Base-by-base conservation (phyloP, 2,113 vertebrate species). In the Connochaetes taurinus region DNA sequence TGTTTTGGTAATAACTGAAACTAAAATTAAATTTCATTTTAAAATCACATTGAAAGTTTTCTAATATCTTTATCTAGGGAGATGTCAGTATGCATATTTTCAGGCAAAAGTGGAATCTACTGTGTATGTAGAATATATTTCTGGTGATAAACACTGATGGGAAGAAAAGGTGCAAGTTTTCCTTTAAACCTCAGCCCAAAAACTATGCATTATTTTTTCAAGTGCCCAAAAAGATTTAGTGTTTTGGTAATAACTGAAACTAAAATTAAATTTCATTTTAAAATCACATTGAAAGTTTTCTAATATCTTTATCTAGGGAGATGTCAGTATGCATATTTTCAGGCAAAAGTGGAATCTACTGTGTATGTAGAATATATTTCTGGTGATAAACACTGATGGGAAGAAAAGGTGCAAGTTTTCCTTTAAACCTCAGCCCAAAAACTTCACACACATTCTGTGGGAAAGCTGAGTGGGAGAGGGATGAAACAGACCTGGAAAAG, bases 211-310 rank as follows among this genome's bases (percentile, higher is more conserved):
- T 62, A 11, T 84, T 94, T 90, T 91, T 86, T 76, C 25, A 91
- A 88, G n/a, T 90, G 17, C 80, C 64, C 62, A 95, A 85, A 88
- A 62, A 95, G 60, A 95, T 89, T 95, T 93, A 82, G 36, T 9
- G 29, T 55, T 92, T 43, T 50, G n/a, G n/a, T 76, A 78, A 90
- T 90, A 84, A 80, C 14, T 78, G 33, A 0, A 88, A 29, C 11
- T 81, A 90, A 90, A 92, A 67, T 92, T 74, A 94, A 93, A 62
- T 74, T 12, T 27, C 25, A 87, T 93, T 95, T 86, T 40, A 74
- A 97, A 95, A 87, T 57, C 43, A 83, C 31, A 31, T 31, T 89
- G 25, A 93, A 19, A 50, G 25, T 58, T 96, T 94, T 78, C 43
- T 78, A 50, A 71, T 90, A 90, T 93, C 13, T 71, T 90, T 5